Evolutionary conservation across 2,113 vertebrate genomes (phyloP).

Genomic region (Peromyscus californicus): DNA sequence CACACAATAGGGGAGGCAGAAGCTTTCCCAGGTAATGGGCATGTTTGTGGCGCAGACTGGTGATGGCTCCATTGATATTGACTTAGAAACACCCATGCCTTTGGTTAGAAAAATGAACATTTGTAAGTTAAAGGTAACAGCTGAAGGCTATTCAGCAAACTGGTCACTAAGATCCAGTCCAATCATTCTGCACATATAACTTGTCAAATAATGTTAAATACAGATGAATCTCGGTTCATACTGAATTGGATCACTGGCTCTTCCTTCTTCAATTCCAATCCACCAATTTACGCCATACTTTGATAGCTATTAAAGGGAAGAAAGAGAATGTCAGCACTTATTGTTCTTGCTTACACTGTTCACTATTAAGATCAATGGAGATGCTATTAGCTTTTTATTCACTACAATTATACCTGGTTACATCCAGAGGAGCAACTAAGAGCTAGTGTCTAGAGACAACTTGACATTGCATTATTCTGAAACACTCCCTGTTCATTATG

Average conservation of each 20-base stretch:
- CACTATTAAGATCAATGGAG: constrained; percentile 73
- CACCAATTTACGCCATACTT: constrained; percentile 91
- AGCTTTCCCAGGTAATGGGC: neutral
- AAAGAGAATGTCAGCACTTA: constrained; percentile 67
- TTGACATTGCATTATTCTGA: constrained; percentile 65
- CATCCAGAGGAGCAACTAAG: constrained; percentile 38
- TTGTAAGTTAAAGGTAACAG: constrained; percentile 53
- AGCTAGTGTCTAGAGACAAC: constrained; percentile 33
- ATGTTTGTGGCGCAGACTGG: neutral
- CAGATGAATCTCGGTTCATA: constrained; percentile 84
- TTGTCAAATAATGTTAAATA: constrained; percentile 65
- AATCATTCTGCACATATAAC: constrained; percentile 58
- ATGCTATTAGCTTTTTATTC: constrained; percentile 67
- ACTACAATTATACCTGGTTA: constrained; percentile 59
- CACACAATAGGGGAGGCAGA: neutral
- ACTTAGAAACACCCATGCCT: neutral
- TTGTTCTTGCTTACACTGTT: constrained; percentile 59
- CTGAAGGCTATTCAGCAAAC: constrained; percentile 8
- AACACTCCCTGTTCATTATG: neutral
- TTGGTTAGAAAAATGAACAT: constrained; percentile 39
- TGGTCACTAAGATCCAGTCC: constrained; percentile 50
- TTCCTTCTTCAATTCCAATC: constrained; percentile 91
- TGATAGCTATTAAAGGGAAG: constrained; percentile 86
- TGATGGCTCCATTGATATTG: neutral
- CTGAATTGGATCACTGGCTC: constrained; percentile 87